Conservation (phyloP, 53 echinoderm and acorn worm genomes). For the Henricia sp. region DNA sequence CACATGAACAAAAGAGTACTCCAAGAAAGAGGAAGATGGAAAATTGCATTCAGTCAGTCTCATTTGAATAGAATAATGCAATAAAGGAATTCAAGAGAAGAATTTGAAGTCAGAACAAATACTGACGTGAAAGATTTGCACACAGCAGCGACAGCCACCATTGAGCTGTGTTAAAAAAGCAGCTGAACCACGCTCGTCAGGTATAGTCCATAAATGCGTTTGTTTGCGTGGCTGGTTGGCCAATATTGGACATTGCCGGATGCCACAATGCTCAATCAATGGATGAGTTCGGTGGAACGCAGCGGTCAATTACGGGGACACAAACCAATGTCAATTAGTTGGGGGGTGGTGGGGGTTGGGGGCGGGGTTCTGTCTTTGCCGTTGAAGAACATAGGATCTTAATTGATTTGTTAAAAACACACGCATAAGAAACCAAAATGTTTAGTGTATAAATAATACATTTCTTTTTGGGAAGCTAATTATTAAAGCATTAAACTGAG, state of each 20-base stretch:
- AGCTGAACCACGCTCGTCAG: neutral
- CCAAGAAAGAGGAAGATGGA: neutral
- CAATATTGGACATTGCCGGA: slow-evolving; percentile 6
- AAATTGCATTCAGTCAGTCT: slow-evolving; percentile 46
- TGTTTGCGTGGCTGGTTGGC: slow-evolving; percentile 2
- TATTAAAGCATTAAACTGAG: neutral
- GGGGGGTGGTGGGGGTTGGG: neutral
- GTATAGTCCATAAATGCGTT: slow-evolving; percentile 5
- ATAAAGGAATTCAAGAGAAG: slow-evolving; percentile 10
- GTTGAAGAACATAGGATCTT: slow-evolving; percentile 1
- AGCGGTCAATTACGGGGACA: slow-evolving; percentile 33
- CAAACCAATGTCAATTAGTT: slow-evolving; percentile 25
- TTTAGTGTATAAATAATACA: neutral
- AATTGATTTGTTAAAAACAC: slow-evolving; percentile 4
- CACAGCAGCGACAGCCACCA: neutral
- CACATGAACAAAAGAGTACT: too few species aligned
- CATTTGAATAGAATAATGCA: slow-evolving; percentile 22
- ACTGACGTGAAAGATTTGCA: neutral
- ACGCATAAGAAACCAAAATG: neutral
- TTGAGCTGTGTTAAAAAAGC: too few species aligned
- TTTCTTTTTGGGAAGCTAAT: neutral
- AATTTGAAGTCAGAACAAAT: neutral
- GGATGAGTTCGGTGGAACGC: slow-evolving; percentile 33
- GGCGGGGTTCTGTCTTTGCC: neutral
- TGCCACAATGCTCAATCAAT: slow-evolving; percentile 54